These are phyloP conservation scores for Heliconius hortense DNA, from an alignment of 2,888 invertebrate species.

Conservation along the genomic window DNA sequence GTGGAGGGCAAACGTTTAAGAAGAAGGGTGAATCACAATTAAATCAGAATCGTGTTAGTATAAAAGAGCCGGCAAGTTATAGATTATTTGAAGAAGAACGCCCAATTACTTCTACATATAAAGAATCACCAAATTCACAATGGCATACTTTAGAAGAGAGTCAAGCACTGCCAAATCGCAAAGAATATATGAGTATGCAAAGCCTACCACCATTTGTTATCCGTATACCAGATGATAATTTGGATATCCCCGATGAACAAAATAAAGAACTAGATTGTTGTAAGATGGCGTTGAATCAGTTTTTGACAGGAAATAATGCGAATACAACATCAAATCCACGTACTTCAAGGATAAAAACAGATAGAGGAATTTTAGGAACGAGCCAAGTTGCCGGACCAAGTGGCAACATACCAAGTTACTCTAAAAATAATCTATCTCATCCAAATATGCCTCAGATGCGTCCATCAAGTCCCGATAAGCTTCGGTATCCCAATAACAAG, in stretches of 20 bases:
- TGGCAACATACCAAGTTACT: slow-evolving; percentile 20
- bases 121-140: slow-evolving; percentile 24
- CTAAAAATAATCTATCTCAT: neutral
- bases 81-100: slow-evolving; percentile 27
- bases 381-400: slow-evolving; percentile 35
- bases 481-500: neutral
- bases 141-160: slow-evolving; percentile 39
- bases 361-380: slow-evolving; percentile 25
- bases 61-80: slow-evolving; percentile 33
- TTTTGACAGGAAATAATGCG: neutral
- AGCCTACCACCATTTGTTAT: slow-evolving; percentile 16
- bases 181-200: slow-evolving; percentile 22
- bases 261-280: neutral
- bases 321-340: neutral
- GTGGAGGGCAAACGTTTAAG: neutral
- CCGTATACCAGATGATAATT: neutral
- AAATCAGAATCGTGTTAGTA: slow-evolving; percentile 17
- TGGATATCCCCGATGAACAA: neutral
- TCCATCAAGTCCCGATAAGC: neutral
- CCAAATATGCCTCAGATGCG: neutral
- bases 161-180: slow-evolving; percentile 8
- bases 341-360: slow-evolving; percentile 16
- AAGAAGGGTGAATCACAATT: neutral
- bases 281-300: neutral
- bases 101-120: slow-evolving; percentile 32